Base-by-base conservation (phyloP, 2,113 vertebrate genomes). In the Sorex araneus region DNA sequence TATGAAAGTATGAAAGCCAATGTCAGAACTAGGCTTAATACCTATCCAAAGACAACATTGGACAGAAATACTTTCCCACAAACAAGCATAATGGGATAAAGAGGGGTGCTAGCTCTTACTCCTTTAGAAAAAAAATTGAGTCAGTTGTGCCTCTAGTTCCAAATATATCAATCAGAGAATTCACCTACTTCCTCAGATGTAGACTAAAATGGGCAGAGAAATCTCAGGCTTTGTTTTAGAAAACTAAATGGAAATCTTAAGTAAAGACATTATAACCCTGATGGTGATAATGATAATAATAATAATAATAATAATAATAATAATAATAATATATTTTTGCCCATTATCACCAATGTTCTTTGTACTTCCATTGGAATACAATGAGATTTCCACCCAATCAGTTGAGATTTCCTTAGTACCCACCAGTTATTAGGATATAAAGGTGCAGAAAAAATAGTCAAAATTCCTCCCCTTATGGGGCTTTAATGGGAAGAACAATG, bases 181-280 rank as follows among this genome's bases (percentile, higher is more conserved):
- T 34, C 15, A 47, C 18, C 3, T 79, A 8, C 32, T 3, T 78
- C n/a, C 11, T 76, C 8, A 12, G 1, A 28, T 27, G 21, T 16
- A 74, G 8, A 79, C 25, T 27, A 30, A 57, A 80, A 75, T 28
- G 21, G 23, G 7, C 40, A n/a, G 3, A 45, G 32, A 40, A 19
- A 57, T n/a, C 50, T 36, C 13, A 28, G 8, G 4, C 1, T 19
- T 0, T 77, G 54, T 84, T 79, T 79, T n/a, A 8, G 54, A 8
- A 93, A 90, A 78, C 54, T 40, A 45, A 50, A 74, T n/a, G 13
- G 63, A 66, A 84, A 81, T 67, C 2, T 34, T 19, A 87, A 88
- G 43, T 67, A 40, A 91, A 30, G 1, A 77, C 40, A 63, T 36
- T 43, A 40, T 4, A 15, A 27, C 11, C 47, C 3, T 40, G 43